Base-by-base conservation (phyloP, 30 jellyfish, hydroid and myxozoan genomes). In the Hydractinia echinata region DNA sequence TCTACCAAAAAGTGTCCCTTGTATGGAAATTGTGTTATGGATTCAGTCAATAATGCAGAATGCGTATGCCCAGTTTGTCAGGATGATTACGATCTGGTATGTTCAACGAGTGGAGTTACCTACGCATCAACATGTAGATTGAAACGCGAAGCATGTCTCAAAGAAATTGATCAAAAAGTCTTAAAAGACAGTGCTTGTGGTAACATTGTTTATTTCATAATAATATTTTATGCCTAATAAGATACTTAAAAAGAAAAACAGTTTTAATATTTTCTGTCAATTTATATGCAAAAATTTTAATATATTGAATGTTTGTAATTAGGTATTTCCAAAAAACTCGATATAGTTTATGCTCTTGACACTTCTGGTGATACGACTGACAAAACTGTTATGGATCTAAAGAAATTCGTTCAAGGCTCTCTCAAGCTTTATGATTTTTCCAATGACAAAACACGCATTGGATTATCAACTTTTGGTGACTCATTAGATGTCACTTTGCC, bases 71-170 rank as follows among this genome's bases (percentile, higher is more conserved):
- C 94, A n/a, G 53, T 76, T 6, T 92, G 98, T 72, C 72, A 74
- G 48, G 55, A 82, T 8, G 70, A 53, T 18, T 86, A 82, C 77
- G 18, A 54, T 72, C 86, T 84, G 51, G 89, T 86, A 15, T 92
- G 98, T 58, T 91, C 92, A 0, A 76, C 85, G 11, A 92, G 83
- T 73, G 93, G 86, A 44, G 56, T 81, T 55, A 84, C 96, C 49
- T 92, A 92, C 62, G 98, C 98, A 49, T 86, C 95, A 66, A 84
- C 79, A 30, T 92, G 98, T 70, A 83, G 84, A 51, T 10, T 86
- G 89, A 77, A 73, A 82, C 79, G 67, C 72, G 77, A 83, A 9
- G 76, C 94, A 15, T 92, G 98, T 73, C 55, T 51, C 51, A 51
- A 67, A 49, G 71, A 80, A 53, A 76, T 4, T 10, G 61, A 67